phyloP scores from a whole-genome alignment of 2,113 vertebrate genomes.

The Chrysochloris asiatica region DNA sequence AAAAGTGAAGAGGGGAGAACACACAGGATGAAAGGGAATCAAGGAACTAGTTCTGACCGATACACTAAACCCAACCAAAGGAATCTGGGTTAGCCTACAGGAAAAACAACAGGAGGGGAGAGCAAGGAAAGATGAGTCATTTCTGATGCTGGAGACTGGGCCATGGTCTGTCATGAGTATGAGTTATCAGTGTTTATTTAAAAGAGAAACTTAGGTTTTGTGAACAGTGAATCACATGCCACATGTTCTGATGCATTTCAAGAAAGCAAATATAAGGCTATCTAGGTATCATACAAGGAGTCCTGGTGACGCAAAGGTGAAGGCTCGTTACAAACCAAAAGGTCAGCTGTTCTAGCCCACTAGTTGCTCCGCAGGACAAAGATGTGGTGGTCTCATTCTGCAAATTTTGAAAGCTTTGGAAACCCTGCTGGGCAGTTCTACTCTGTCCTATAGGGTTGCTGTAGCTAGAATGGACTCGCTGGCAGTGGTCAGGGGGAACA shows the following conservation, averaged over 20 bases:
- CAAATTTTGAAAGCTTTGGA: not conserved
- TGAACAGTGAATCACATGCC: not conserved
- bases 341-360: not conserved
- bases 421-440: not conserved
- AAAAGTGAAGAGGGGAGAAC: not conserved
- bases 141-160: not conserved
- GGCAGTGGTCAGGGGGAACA: not conserved
- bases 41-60: not conserved
- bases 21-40: not conserved
- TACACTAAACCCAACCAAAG: not conserved
- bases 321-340: not conserved
- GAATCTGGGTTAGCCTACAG: not conserved
- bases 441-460: not conserved
- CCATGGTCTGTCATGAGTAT: fast-evolving
- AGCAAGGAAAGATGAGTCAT: not conserved
- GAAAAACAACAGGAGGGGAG: not conserved
- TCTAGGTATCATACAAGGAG: not conserved
- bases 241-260: not conserved
- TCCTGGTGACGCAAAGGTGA: not conserved
- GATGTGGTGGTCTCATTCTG: not conserved
- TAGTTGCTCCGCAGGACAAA: not conserved
- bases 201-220: not conserved
- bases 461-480: not conserved
- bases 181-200: not conserved
- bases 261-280: not conserved